Conservation (phyloP, 2,888 invertebrate genomes). For the Diachrysia chrysitis region DNA sequence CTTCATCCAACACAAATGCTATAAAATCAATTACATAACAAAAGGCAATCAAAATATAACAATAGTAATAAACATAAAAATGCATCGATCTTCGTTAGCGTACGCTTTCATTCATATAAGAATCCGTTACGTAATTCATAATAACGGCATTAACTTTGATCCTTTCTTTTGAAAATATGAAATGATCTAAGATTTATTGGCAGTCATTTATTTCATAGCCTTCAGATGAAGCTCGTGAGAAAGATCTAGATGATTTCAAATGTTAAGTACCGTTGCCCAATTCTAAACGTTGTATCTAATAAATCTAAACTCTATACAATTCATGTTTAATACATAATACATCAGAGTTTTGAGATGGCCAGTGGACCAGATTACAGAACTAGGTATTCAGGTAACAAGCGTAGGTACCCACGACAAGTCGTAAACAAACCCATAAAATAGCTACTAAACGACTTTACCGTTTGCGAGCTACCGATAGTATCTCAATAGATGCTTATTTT, state of each 20-base stretch:
- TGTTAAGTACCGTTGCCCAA: background rate
- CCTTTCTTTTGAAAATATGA: slow-evolving; percentile 1
- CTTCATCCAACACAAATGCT: slow-evolving; percentile 24
- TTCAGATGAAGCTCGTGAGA: background rate
- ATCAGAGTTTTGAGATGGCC: background rate
- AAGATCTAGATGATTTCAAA: slow-evolving; percentile 10
- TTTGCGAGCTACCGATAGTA: slow-evolving; percentile 50
- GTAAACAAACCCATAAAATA: slow-evolving; percentile 65
- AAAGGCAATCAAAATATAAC: slow-evolving; percentile 30
- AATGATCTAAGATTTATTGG: background rate
- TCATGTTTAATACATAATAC: slow-evolving; percentile 2
- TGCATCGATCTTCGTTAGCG: slow-evolving; percentile 43
- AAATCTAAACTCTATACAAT: background rate
- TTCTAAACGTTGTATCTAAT: background rate
- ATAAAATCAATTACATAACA: slow-evolving; percentile 31
- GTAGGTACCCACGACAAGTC: slow-evolving; percentile 45
- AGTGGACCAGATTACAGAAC: slow-evolving; percentile 38
- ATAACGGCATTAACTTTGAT: background rate
- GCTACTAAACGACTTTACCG: slow-evolving; percentile 60
- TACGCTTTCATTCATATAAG: slow-evolving; percentile 29
- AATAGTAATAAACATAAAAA: slow-evolving; percentile 32
- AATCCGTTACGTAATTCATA: slow-evolving; percentile 11
- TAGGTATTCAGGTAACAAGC: slow-evolving; percentile 54
- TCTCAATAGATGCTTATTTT: slow-evolving; percentile 12
- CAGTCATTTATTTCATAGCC: background rate